Conservation (phyloP, 2,888 invertebrate species). For the Hecatera dysodea region DNA sequence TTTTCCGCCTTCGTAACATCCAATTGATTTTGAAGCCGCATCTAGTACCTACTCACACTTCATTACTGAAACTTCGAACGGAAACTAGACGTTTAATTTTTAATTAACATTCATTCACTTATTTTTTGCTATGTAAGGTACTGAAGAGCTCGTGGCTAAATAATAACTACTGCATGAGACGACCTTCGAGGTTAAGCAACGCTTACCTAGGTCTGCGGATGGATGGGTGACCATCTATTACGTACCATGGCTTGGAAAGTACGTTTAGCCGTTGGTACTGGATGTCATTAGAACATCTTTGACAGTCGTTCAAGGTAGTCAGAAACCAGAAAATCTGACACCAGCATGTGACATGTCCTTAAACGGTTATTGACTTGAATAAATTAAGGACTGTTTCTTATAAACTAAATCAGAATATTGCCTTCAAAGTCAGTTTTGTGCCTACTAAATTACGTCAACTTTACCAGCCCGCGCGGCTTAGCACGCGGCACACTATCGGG, state of each 20-base stretch:
- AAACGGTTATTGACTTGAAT: too few species aligned
- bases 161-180: too few species aligned
- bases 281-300: not conserved
- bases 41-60: not conserved
- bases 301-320: not conserved
- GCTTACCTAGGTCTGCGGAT: not conserved
- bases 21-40: conserved; percentile 14
- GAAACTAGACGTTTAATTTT: not conserved
- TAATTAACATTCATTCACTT: not conserved
- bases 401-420: too few species aligned
- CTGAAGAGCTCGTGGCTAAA: too few species aligned
- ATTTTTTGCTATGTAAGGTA: too few species aligned
- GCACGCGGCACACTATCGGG: too few species aligned
- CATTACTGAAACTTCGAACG: not conserved
- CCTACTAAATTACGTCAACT: too few species aligned
- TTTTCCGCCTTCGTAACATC: conserved; percentile 30
- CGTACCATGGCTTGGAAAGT: not conserved
- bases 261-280: not conserved
- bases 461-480: too few species aligned
- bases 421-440: too few species aligned
- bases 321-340: not conserved
- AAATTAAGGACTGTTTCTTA: too few species aligned
- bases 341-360: too few species aligned
- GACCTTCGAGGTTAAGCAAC: not conserved
- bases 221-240: too few species aligned